Evolutionary conservation across 1,140 invertebrate species (phyloP).

Genomic region (Monochamus saltuarius): DNA sequence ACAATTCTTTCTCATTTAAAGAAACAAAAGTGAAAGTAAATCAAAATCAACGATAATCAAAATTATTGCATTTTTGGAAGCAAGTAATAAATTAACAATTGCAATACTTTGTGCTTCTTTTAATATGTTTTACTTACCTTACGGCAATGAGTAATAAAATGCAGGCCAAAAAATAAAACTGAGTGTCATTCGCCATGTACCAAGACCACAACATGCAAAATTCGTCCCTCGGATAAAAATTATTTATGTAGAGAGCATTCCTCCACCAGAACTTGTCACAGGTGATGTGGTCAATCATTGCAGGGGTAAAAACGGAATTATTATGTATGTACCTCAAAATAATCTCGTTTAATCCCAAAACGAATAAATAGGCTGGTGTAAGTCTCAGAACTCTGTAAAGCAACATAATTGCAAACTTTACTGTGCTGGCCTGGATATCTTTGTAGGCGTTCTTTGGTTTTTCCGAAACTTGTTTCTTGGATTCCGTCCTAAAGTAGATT

Average conservation of each 20-base stretch:
- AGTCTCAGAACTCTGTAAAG: slow-evolving; percentile 71
- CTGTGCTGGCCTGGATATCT: slow-evolving; percentile 13
- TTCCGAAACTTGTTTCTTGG: slow-evolving; percentile 42
- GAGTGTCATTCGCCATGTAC: slow-evolving; percentile 92
- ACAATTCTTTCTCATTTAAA: too few species aligned
- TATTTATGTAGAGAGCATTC: slow-evolving; percentile 79
- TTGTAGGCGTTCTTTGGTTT: slow-evolving; percentile 12
- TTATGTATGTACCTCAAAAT: slow-evolving; percentile 64
- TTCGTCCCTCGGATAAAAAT: slow-evolving; percentile 72
- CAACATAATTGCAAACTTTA: slow-evolving; percentile 59
- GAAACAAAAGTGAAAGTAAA: too few species aligned
- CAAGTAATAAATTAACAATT: too few species aligned
- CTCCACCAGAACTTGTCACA: slow-evolving; percentile 82
- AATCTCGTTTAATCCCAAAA: slow-evolving; percentile 72
- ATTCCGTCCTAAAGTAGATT: slow-evolving; percentile 66
- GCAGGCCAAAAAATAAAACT: slow-evolving; percentile 78
- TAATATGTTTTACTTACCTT: slow-evolving; percentile 61
- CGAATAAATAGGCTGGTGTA: slow-evolving; percentile 79
- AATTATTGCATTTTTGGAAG: too few species aligned
- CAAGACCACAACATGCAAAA: slow-evolving; percentile 89
- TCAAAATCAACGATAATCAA: too few species aligned
- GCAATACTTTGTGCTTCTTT: too few species aligned
- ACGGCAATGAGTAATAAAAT: slow-evolving; percentile 72
- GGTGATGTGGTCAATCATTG: slow-evolving; percentile 70
- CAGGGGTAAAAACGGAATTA: slow-evolving; percentile 73